Base-by-base conservation (phyloP, 2,113 vertebrate genomes). In the Grantiella picta region DNA sequence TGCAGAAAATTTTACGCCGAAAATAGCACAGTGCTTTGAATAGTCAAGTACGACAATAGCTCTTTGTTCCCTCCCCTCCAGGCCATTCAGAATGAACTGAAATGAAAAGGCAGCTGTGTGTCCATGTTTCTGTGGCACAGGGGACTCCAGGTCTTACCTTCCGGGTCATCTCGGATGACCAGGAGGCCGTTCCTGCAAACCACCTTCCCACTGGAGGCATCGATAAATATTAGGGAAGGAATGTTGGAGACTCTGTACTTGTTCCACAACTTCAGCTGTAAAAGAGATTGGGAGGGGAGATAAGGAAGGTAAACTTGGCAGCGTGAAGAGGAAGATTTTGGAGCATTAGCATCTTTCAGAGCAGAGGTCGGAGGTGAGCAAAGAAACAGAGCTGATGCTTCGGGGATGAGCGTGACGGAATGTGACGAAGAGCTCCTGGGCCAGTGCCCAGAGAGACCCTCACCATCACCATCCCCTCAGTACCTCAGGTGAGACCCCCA, bases 171-270 rank as follows among this genome's bases (percentile, higher is more conserved):
- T 45, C 98, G 98, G 96, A 99, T 99, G 91, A 99, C 99, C 93
- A 99, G 97, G 63, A 99, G 98, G 63, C 99, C 99, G 0, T 99
- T 99, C 87, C 99, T 98, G 98, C 99, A 99, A 89, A 99, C 98
- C 38, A 99, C 98, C 97, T 99, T 99, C 96, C 99, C 99, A 0
- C 98, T 98, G 86, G 97, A 92, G 52, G 98, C 98, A 17, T 99
- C 99, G 92, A 99, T 98, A 98, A 99, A 99, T 98, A 99, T 99
- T 96, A 99, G 98, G 18, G 99, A 99, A 49, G 99, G 99, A 97
- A 99, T 99, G 97, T 99, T 99, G 97, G 99, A 99, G 89, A 99
- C 99, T 95, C 99, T 99, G 96, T 99, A 99, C 96, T 99, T 99
- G 98, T 99, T 99, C 99, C 99, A 99, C 90, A 99, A 98, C 97